Evolutionary conservation across 2,888 invertebrate genomes (phyloP).

Genomic region (Eudemis profundana): DNA sequence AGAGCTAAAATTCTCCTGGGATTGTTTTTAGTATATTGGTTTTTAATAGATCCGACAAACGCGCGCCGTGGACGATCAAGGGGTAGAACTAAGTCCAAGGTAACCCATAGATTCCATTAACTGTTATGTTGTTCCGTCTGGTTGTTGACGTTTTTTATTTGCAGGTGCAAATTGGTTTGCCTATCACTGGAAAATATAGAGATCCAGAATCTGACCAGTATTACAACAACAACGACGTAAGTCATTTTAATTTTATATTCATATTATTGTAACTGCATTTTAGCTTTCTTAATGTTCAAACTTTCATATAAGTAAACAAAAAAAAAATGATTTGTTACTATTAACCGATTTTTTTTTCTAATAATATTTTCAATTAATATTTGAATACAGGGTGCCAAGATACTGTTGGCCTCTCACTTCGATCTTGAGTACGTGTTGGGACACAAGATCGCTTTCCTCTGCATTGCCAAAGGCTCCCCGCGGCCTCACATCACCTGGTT

Average conservation of each 20-base stretch:
- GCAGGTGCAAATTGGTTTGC: slow-evolving; percentile 93
- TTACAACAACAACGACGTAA: slow-evolving; percentile 94
- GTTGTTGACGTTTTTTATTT: slow-evolving; percentile 26
- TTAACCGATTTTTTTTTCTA: not conserved
- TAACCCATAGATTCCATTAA: slow-evolving; percentile 54
- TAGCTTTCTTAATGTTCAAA: not conserved
- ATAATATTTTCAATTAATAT: not conserved
- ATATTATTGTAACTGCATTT: not conserved
- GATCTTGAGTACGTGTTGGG: slow-evolving; percentile 97
- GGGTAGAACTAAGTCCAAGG: slow-evolving; percentile 91
- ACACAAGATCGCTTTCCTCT: slow-evolving; percentile 96
- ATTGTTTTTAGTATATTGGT: slow-evolving; percentile 60
- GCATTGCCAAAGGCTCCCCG: slow-evolving; percentile 95
- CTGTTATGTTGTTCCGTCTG: not conserved
- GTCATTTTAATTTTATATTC: slow-evolving; percentile 55
- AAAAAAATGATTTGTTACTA: not conserved
- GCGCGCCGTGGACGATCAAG: slow-evolving; percentile 89
- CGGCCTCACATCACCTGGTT: slow-evolving; percentile 98
- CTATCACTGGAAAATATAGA: slow-evolving; percentile 94
- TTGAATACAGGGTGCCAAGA: slow-evolving; percentile 92
- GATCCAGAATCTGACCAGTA: slow-evolving; percentile 96
- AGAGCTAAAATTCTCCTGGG: slow-evolving; percentile 58
- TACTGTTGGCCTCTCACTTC: slow-evolving; percentile 94
- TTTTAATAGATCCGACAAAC: slow-evolving; percentile 61
- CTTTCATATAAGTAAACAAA: not conserved